Evolutionary conservation across 1,140 invertebrate genomes (phyloP).

Genomic region (Drosophila orena): DNA sequence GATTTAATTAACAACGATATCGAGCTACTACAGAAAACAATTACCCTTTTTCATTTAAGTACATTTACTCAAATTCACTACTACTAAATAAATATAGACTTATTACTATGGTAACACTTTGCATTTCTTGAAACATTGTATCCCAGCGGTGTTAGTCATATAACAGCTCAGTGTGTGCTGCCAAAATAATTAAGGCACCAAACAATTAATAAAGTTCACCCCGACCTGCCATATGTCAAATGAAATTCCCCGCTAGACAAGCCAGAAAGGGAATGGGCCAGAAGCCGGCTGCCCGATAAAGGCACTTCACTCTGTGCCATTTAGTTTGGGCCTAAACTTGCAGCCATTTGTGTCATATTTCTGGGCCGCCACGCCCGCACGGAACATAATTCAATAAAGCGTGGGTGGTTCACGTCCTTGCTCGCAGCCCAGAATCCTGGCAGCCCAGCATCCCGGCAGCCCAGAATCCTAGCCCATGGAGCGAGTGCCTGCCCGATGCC

Average conservation of each 20-base stretch:
- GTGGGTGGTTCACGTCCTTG: constrained; percentile 19
- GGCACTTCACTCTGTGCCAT: constrained; percentile 32
- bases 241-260: constrained; percentile 34
- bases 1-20: no score
- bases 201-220: constrained; percentile 45
- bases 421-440: neutral
- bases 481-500: constrained; percentile 13
- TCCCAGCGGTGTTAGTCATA: neutral
- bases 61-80: no score
- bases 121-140: neutral
- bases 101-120: no score
- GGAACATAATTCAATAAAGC: constrained; percentile 76
- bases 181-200: constrained; percentile 13
- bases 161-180: neutral
- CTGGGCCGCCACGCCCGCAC: constrained; percentile 51
- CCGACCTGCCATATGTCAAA: constrained; percentile 35
- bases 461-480: neutral
- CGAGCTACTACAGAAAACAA: no score
- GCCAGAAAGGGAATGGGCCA: constrained; percentile 3
- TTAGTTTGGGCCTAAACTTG: constrained; percentile 55
- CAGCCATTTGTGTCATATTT: constrained; percentile 72
- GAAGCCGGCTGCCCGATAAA: neutral
- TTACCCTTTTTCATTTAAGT: no score
- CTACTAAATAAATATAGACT: no score
- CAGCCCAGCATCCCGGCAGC: neutral